Percentiles rank a stretch among this genome's conserved stretches.
Evolutionary conservation across 2,113 vertebrate genomes (phyloP).

Genomic region (Ascaphus truei): DNA sequence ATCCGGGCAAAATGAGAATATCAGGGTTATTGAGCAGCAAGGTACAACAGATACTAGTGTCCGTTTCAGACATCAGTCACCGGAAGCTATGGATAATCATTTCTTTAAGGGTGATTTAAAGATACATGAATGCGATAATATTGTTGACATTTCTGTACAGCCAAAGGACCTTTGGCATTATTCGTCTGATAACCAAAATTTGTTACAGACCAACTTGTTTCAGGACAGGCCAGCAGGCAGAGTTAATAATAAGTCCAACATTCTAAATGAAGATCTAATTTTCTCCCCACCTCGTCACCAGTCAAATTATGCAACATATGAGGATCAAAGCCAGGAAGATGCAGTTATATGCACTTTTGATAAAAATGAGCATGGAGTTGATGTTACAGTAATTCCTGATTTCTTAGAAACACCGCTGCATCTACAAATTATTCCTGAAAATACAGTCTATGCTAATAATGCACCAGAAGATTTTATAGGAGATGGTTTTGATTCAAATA

Average conservation of each 20-base stretch:
- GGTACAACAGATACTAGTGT: too few relatives aligned
- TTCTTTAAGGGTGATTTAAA: neutral
- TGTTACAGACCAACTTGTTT: neutral
- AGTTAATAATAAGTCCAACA: neutral
- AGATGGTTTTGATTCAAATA: neutral
- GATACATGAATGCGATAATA: neutral
- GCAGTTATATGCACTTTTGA: neutral
- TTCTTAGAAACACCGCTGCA: neutral
- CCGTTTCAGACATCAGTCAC: neutral
- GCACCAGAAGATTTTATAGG: neutral
- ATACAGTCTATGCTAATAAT: neutral
- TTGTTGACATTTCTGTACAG: neutral
- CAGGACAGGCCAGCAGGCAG: neutral
- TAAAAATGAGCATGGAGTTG: neutral
- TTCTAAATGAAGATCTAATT: neutral
- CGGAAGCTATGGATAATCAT: neutral
- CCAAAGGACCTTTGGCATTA: neutral
- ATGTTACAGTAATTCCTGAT: neutral
- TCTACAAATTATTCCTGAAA: too few relatives aligned
- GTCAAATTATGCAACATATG: neutral
- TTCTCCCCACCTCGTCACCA: neutral
- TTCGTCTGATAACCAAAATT: neutral
- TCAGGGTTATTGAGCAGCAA: too few relatives aligned
- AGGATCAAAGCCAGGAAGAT: neutral
- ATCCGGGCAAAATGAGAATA: neutral